phyloP scores from a whole-genome alignment of 2,888 invertebrate species.

The Eupithecia exiguata region DNA sequence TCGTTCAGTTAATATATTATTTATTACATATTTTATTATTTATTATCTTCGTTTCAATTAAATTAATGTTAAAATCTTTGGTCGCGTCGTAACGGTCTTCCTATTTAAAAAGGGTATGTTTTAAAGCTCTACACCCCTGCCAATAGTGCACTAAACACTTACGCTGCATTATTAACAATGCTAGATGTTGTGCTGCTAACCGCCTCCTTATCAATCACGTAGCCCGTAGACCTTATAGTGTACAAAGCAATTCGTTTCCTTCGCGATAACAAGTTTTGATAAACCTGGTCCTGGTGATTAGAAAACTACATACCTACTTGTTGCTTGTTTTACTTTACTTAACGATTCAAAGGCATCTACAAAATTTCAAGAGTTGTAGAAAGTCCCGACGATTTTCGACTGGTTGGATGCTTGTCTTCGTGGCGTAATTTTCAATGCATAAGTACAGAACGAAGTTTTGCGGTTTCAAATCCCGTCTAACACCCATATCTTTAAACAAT shows the following conservation, averaged over 20 bases:
- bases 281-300: not conserved
- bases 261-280: slow-evolving; percentile 4
- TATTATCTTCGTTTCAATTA: too few relatives aligned
- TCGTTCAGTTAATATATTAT: too few relatives aligned
- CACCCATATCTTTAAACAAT: too few relatives aligned
- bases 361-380: too few relatives aligned
- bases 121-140: not conserved
- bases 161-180: not conserved
- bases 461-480: not conserved
- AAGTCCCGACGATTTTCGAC: too few relatives aligned
- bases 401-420: not conserved
- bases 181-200: not conserved
- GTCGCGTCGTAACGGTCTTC: too few relatives aligned
- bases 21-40: too few relatives aligned
- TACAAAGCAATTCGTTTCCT: not conserved
- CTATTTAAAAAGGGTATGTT: too few relatives aligned
- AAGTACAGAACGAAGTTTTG: not conserved
- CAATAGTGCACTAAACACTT: not conserved
- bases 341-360: not conserved
- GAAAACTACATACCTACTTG: not conserved
- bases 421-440: not conserved
- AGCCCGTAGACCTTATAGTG: not conserved
- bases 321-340: not conserved
- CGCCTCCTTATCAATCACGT: not conserved
- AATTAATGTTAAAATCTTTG: too few relatives aligned